Conservation (phyloP, 2,888 invertebrate genomes). For the Dusona sp. region DNA sequence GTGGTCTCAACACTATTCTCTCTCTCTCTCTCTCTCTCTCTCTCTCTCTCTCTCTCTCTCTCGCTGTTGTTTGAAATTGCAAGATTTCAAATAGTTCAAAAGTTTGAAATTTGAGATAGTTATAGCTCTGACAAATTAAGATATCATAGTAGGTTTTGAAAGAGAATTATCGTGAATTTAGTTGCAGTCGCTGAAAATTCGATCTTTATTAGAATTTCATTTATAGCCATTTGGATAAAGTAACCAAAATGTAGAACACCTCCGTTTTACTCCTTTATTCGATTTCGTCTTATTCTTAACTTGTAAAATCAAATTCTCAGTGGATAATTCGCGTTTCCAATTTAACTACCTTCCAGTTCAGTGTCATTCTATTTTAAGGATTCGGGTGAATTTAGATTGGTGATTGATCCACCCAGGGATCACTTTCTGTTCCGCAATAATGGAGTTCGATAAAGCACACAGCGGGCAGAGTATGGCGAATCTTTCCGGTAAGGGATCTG, state of each 20-base stretch:
- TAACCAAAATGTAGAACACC: background rate
- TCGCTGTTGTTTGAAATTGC: slow-evolving; percentile 36
- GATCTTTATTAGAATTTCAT: background rate
- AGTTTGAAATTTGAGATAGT: background rate
- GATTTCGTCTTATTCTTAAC: background rate
- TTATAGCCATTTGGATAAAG: background rate
- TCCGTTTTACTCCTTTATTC: background rate
- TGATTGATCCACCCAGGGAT: slow-evolving; percentile 45
- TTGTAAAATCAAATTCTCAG: background rate
- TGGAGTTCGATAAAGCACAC: slow-evolving; percentile 35
- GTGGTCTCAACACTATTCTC: slow-evolving; percentile 49
- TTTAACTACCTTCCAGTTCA: slow-evolving; percentile 48
- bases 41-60: slow-evolving; percentile 3
- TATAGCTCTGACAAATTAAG: background rate
- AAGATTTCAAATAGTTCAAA: background rate
- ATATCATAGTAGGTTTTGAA: background rate
- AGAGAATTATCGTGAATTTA: too few relatives aligned
- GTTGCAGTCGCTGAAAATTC: background rate
- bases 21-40: slow-evolving; percentile 13
- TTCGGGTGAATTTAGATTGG: slow-evolving; percentile 62
- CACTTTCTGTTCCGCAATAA: background rate
- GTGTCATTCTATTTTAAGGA: slow-evolving; percentile 27
- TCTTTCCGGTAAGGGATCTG: slow-evolving; percentile 43
- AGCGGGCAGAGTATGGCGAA: slow-evolving; percentile 32
- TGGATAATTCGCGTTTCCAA: slow-evolving; percentile 28